Percentiles rank a stretch among this genome's conserved stretches.
phyloP scores from a whole-genome alignment of 2,113 vertebrate genomes.

The Cynocephalus volans region DNA sequence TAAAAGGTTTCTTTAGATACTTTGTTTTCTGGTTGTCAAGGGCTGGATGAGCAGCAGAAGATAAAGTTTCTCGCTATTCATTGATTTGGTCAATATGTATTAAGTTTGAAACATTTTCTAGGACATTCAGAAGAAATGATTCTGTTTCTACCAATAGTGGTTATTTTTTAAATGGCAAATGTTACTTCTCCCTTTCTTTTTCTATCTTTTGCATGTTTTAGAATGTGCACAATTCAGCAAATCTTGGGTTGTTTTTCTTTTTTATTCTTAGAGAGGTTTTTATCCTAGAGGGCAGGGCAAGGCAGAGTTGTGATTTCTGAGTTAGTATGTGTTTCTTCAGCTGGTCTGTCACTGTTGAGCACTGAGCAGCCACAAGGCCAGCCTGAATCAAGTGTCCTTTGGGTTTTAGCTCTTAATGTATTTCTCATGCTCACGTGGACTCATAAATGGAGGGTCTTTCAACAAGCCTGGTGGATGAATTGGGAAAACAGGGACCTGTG shows the following conservation, averaged over 20 bases:
- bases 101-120: constrained; percentile 49
- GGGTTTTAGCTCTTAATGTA: constrained; percentile 8
- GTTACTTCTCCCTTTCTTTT: not conserved
- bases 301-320: not conserved
- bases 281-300: not conserved
- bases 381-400: not conserved
- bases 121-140: not conserved
- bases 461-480: not conserved
- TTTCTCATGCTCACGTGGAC: not conserved
- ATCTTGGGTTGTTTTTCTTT: constrained; percentile 57
- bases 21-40: constrained; percentile 44
- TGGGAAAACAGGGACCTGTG: not conserved
- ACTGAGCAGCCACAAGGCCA: not conserved
- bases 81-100: constrained; percentile 40
- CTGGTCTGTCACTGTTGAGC: constrained; percentile 39
- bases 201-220: constrained; percentile 16
- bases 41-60: not conserved
- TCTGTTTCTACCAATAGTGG: constrained; percentile 19
- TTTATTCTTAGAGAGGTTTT: constrained; percentile 53
- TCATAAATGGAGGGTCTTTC: not conserved
- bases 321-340: constrained; percentile 70
- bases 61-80: not conserved
- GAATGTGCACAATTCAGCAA: constrained; percentile 58
- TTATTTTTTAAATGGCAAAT: constrained; percentile 50
- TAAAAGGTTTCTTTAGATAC: not conserved